A percentile compares a stretch with the other conserved stretches of the same genome.
These are phyloP conservation scores for Acomys russatus DNA, from an alignment of 2,797 vertebrate species.

Conservation along the genomic window DNA sequence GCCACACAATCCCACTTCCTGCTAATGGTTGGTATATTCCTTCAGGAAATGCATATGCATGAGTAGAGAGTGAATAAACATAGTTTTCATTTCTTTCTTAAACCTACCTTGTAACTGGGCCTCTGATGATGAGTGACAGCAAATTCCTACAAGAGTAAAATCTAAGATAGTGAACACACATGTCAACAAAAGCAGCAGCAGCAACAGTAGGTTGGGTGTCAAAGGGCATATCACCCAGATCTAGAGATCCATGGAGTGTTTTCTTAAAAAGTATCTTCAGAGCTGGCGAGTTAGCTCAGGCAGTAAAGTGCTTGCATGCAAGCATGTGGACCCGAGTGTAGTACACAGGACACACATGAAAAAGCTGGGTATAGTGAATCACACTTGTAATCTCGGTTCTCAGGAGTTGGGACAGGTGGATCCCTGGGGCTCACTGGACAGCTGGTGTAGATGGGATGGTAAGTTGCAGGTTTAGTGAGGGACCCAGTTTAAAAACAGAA, in stretches of 20 bases:
- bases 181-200: not conserved
- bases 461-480: not conserved
- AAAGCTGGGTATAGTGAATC: not conserved
- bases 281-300: not conserved
- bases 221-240: not conserved
- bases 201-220: not conserved
- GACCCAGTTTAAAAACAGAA: not conserved
- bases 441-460: not conserved
- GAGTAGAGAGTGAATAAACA: not conserved
- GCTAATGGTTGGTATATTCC: not conserved
- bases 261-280: not conserved
- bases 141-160: not conserved
- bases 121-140: not conserved
- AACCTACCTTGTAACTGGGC: not conserved
- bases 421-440: not conserved
- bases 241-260: not conserved
- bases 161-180: not conserved
- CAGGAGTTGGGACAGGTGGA: not conserved
- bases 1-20: not conserved
- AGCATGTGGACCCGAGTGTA: not conserved
- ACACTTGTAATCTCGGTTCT: not conserved
- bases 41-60: not conserved
- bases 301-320: not conserved
- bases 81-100: constrained; percentile 21
- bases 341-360: not conserved